phyloP scores from a whole-genome alignment of 2,113 vertebrate species.

The Megaceryle maxima region DNA sequence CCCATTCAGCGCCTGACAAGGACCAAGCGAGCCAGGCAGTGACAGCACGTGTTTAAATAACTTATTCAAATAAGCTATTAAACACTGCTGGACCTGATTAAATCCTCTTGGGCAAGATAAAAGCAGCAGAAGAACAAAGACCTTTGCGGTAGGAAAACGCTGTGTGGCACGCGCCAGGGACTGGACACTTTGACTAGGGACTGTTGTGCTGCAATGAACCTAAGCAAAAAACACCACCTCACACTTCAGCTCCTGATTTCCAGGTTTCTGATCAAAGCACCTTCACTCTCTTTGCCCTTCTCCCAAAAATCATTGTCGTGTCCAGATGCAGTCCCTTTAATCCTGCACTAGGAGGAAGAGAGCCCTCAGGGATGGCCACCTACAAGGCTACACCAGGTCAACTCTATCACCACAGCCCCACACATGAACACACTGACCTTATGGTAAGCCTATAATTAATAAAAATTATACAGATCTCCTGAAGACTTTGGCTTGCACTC shows the following conservation, averaged over 20 bases:
- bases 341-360: background rate
- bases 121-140: background rate
- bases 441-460: background rate
- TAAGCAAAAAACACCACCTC: background rate
- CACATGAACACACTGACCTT: background rate
- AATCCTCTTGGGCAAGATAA: background rate
- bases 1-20: background rate
- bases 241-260: background rate
- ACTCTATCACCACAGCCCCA: background rate
- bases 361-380: background rate
- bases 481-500: background rate
- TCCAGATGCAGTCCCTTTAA: background rate
- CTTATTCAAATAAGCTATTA: background rate
- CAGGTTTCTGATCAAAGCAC: background rate
- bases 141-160: background rate
- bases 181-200: too few species aligned
- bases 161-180: fast-evolving
- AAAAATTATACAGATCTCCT: background rate
- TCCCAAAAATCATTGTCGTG: background rate
- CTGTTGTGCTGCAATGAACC: background rate
- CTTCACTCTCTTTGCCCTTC: background rate
- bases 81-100: background rate
- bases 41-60: background rate
- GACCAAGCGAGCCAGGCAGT: background rate
- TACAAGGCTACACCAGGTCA: background rate